phyloP scores from a whole-genome alignment of 2,888 invertebrate genomes.

The Crematogaster levior region DNA sequence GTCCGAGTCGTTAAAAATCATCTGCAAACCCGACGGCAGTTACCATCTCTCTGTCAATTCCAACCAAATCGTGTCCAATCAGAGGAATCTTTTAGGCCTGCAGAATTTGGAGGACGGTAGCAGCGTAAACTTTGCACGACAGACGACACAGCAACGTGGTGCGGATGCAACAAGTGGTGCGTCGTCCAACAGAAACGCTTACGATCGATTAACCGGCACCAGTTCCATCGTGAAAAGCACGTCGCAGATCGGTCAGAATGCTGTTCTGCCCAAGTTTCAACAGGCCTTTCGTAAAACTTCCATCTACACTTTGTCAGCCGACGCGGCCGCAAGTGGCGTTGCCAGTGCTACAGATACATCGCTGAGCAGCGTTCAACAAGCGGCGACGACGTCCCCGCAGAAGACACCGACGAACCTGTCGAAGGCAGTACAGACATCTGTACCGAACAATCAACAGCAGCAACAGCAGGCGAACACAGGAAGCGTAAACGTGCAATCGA shows the following conservation, averaged over 20 bases:
- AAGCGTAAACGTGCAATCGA: conserved; percentile 78
- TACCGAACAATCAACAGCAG: conserved; percentile 74
- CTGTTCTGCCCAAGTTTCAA: conserved; percentile 91
- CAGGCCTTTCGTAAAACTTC: conserved; percentile 91
- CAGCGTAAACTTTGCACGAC: conserved; percentile 75
- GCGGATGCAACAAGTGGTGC: conserved; percentile 50
- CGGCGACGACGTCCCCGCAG: conserved; percentile 70
- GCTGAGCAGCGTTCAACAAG: conserved; percentile 58
- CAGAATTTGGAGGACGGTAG: conserved; percentile 80
- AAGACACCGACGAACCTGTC: conserved; percentile 81
- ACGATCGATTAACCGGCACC: conserved; percentile 72
- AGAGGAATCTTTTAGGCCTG: conserved; percentile 78
- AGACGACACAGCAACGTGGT: conserved; percentile 72
- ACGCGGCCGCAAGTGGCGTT: conserved; percentile 63
- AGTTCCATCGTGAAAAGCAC: conserved; percentile 66
- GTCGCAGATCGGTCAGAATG: conserved; percentile 77
- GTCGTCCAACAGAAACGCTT: conserved; percentile 73
- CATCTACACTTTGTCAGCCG: conserved; percentile 85
- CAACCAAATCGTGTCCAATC: conserved; percentile 72
- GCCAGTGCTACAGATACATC: conserved; percentile 60
- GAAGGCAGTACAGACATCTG: conserved; percentile 85
- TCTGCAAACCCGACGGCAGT: conserved; percentile 83
- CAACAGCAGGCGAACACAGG: conserved; percentile 70
- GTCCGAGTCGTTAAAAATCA: conserved; percentile 81
- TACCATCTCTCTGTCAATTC: conserved; percentile 82